These are phyloP conservation scores for Cyclina sinensis DNA, from an alignment of 1,140 invertebrate genomes.

Conservation along the genomic window DNA sequence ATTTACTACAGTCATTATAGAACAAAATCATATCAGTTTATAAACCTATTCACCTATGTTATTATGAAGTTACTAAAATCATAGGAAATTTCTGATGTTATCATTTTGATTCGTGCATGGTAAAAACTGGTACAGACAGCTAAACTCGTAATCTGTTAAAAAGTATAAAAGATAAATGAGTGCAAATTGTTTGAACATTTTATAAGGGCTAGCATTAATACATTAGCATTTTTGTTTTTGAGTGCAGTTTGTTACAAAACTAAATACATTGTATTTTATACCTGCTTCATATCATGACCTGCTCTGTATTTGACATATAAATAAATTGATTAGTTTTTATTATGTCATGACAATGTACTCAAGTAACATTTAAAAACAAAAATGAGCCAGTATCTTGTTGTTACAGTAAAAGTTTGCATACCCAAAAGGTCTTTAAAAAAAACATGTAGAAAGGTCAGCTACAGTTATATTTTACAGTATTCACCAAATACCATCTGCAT, in stretches of 20 bases:
- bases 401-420: no score
- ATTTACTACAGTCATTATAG: no score
- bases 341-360: no score
- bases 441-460: no score
- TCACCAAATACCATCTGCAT: no score
- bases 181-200: background rate
- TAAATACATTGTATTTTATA: slow-evolving; percentile 4
- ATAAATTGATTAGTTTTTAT: background rate
- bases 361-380: no score
- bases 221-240: background rate
- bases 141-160: background rate
- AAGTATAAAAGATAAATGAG: background rate
- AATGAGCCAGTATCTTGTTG: no score
- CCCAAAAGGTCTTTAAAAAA: no score
- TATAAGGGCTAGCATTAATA: background rate
- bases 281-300: background rate
- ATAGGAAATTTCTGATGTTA: background rate
- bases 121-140: slow-evolving; percentile 7
- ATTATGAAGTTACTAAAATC: slow-evolving; percentile 4
- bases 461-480: no score
- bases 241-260: background rate
- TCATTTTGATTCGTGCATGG: background rate
- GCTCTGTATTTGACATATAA: background rate
- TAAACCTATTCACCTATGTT: background rate
- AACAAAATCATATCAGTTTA: background rate